phyloP scores from a whole-genome alignment of 2,888 invertebrate species.

The Hemaris fuciformis region DNA sequence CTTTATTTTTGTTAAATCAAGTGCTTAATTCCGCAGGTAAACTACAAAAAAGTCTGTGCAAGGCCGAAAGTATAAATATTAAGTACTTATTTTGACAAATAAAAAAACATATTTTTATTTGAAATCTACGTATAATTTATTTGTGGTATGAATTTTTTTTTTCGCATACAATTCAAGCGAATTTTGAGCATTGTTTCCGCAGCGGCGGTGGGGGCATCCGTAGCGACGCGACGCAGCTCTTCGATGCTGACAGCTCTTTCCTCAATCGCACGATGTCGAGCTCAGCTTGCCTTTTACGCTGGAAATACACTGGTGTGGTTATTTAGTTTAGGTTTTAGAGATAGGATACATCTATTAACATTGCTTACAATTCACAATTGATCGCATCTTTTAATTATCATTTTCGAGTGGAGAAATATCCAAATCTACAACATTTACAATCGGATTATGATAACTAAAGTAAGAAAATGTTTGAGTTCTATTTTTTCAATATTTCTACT shows the following conservation, averaged over 20 bases:
- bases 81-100: no score
- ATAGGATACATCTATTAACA: background rate
- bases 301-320: slow-evolving; percentile 36
- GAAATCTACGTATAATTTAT: background rate
- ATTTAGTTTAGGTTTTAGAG: background rate
- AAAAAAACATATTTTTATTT: background rate
- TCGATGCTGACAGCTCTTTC: slow-evolving; percentile 68
- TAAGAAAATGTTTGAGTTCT: no score
- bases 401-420: no score
- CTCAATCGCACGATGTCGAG: slow-evolving; percentile 72
- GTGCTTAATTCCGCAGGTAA: no score
- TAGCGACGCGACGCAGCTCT: slow-evolving; percentile 68
- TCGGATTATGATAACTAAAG: no score
- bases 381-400: no score
- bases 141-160: background rate
- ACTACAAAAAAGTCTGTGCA: no score
- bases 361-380: no score
- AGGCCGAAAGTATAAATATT: no score
- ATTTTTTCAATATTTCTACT: no score
- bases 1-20: no score
- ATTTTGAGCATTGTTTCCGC: slow-evolving; percentile 62
- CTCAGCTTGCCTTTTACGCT: slow-evolving; percentile 79
- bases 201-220: slow-evolving; percentile 83
- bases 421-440: no score
- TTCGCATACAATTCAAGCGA: slow-evolving; percentile 43